phyloP scores from a whole-genome alignment of 92 coral and sea anemone species.

The Porites cylindrica region DNA sequence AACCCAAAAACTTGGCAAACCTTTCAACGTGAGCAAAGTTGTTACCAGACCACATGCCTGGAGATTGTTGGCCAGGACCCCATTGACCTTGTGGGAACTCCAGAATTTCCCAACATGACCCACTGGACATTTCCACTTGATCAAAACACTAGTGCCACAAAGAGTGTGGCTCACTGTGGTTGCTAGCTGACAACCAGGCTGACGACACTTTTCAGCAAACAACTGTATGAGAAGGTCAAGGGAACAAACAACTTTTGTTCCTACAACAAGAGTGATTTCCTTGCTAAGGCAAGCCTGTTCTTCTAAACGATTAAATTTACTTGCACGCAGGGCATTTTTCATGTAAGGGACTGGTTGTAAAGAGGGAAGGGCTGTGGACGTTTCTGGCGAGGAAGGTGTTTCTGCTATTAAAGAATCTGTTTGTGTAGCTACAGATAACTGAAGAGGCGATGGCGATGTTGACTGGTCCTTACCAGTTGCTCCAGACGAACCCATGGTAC shows the following conservation, averaged over 20 bases:
- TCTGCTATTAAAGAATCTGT: neutral
- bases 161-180: too few relatives aligned
- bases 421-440: neutral
- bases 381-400: neutral
- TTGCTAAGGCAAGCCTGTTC: neutral
- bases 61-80: too few relatives aligned
- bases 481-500: neutral
- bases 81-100: too few relatives aligned
- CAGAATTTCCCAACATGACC: too few relatives aligned
- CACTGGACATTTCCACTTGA: too few relatives aligned
- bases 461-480: neutral
- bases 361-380: neutral
- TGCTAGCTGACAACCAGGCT: too few relatives aligned
- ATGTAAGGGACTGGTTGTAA: slow-evolving; percentile 14
- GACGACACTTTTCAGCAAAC: slow-evolving; percentile 21
- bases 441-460: neutral
- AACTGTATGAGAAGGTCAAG: slow-evolving; percentile 21
- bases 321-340: slow-evolving; percentile 5
- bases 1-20: too few relatives aligned
- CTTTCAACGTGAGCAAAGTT: too few relatives aligned
- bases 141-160: too few relatives aligned
- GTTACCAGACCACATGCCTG: too few relatives aligned
- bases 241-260: slow-evolving; percentile 37
- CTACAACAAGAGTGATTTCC: slow-evolving; percentile 5
- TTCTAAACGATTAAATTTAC: slow-evolving; percentile 1